A percentile compares a stretch with the other conserved stretches of the same genome.
phyloP scores from a whole-genome alignment of 2,797 vertebrate genomes.

The Brachyrhaphis roseni region DNA sequence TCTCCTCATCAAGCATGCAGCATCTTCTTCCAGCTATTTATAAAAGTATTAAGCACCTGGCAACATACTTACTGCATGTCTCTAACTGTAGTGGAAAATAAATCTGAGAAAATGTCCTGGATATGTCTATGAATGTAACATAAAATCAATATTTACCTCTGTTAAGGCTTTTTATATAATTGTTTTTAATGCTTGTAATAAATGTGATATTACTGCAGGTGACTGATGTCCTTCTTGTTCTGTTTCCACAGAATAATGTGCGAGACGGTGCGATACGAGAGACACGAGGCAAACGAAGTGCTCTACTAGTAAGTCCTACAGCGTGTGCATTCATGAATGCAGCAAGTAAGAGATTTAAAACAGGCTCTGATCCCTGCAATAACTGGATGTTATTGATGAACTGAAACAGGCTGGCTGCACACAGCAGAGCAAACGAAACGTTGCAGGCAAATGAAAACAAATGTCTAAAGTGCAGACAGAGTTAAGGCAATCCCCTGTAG shows the following conservation, averaged over 20 bases:
- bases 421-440: not conserved
- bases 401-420: not conserved
- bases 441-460: slow-evolving; percentile 42
- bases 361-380: not conserved
- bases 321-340: not conserved
- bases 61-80: not conserved
- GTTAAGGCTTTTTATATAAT: not conserved
- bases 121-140: not conserved
- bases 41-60: not conserved
- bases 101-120: not conserved
- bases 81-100: not conserved
- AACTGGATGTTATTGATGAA: slow-evolving; percentile 38
- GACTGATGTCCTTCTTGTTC: slow-evolving; percentile 1
- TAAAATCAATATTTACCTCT: not conserved
- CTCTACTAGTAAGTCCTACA: slow-evolving; percentile 94
- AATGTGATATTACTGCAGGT: not conserved
- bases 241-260: slow-evolving; percentile 91
- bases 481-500: slow-evolving; percentile 2
- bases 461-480: slow-evolving; percentile 17
- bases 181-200: not conserved
- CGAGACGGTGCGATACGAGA: slow-evolving; percentile 96
- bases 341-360: not conserved
- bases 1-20: not conserved
- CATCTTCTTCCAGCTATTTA: not conserved
- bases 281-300: slow-evolving; percentile 98